Base-by-base conservation (phyloP, 2,113 vertebrate species). In the Gnathonemus echidnorhynchus region DNA sequence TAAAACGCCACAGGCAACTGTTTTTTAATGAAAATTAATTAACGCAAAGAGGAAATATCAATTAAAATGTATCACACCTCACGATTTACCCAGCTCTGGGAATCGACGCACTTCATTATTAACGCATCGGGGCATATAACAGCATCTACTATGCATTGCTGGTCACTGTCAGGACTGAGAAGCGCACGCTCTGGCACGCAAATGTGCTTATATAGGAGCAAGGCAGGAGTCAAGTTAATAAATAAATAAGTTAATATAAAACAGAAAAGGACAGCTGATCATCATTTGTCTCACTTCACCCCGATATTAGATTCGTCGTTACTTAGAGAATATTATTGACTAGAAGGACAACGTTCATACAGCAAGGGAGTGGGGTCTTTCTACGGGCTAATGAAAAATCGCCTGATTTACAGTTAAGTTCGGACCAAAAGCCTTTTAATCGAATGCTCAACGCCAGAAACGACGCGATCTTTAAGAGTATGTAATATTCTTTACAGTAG, bases 11-110 rank as follows among this genome's bases (percentile, higher is more conserved):
- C 7, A 50, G 83, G 83, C 83, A 48, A 48, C 83, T 85, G 39
- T 48, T 85, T 39, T 89, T 84, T 50, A 83, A 84, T 53, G 88
- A 35, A 62, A 86, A 86, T 90, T 42, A 84, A 85, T 90, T 58
- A 87, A 52, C 89, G 56, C 39, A 53, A 46, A 89, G n/a, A 56
- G 74, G 21, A 56, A 84, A 84, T 53, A 52, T 87, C 86, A 56
- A 89, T 45, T 50, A 53, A n/a, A 52, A 83, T 56, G 48, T 74
- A 89, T 52, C 46, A 74, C 21, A 86, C 53, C 39, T 80, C 52
- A 86, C 4, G 53, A 39, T 39, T 21, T n/a, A 80, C 62, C 39
- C 56, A 83, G 46, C 52, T 4, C 89, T 48, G 74, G 19, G 88
- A 89, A 50, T 84, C 49, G 35, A 83, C 77, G 88, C 50, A 77